A percentile compares a stretch with the other conserved stretches of the same genome.
Evolutionary conservation across 2,888 invertebrate species (phyloP).

Genomic region (Stomorhina lunata): DNA sequence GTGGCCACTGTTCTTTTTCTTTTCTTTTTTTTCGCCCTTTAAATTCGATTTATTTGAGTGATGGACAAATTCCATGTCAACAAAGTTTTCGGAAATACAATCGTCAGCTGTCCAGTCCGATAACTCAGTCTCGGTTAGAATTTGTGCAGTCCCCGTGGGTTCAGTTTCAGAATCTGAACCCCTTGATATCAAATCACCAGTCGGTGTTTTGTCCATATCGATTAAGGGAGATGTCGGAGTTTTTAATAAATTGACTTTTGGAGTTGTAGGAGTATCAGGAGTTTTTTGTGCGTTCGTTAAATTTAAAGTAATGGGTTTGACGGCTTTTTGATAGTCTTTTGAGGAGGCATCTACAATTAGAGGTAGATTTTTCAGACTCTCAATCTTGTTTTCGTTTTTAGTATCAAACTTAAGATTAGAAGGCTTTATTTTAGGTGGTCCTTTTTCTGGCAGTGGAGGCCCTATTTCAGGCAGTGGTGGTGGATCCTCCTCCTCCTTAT

Average conservation of each 20-base stretch:
- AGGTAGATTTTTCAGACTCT: constrained; percentile 78
- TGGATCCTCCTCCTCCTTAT: constrained; percentile 60
- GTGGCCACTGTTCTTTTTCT: constrained; percentile 68
- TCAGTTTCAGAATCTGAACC: constrained; percentile 87
- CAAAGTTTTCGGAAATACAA: constrained; percentile 88
- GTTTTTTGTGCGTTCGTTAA: constrained; percentile 69
- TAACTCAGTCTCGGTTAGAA: constrained; percentile 91
- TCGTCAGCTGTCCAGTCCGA: constrained; percentile 94
- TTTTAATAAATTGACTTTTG: constrained; percentile 9
- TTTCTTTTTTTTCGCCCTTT: constrained; percentile 76
- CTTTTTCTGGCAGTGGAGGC: constrained; percentile 71
- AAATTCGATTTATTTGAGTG: constrained; percentile 81
- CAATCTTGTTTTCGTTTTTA: constrained; percentile 79
- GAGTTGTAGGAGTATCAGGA: constrained; percentile 36
- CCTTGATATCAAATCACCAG: constrained; percentile 73
- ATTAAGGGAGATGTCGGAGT: constrained; percentile 65
- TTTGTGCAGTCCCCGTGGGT: constrained; percentile 83
- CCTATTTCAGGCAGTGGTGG: constrained; percentile 69
- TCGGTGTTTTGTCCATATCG: constrained; percentile 79
- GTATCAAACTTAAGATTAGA: constrained; percentile 76
- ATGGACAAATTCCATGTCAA: constrained; percentile 83
- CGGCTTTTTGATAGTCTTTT: constrained; percentile 71
- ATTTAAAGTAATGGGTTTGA: constrained; percentile 76
- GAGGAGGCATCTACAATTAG: constrained; percentile 74
- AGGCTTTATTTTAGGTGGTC: constrained; percentile 74